Conservation (phyloP, 2,113 vertebrate species). For the Corythornis cristatus region DNA sequence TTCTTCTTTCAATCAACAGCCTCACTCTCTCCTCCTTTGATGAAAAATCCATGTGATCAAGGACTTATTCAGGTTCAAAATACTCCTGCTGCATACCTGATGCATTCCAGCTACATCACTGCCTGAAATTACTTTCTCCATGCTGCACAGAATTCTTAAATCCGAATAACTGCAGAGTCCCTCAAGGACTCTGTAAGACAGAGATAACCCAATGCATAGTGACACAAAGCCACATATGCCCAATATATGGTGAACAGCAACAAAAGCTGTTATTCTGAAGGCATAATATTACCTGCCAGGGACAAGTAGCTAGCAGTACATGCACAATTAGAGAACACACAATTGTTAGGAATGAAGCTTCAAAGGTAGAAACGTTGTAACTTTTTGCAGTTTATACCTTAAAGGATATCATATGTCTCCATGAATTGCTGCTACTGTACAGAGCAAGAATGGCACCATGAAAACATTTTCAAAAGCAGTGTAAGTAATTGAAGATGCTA, state of each 20-base stretch:
- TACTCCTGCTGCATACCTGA: not conserved
- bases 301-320: not conserved
- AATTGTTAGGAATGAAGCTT: not conserved
- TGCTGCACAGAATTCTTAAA: not conserved
- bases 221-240: not conserved
- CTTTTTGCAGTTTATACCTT: not conserved
- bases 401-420: not conserved
- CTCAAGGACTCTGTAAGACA: not conserved
- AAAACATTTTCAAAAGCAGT: not conserved
- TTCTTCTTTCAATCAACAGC: not conserved
- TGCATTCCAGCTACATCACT: not conserved
- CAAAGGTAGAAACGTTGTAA: not conserved
- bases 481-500: not conserved
- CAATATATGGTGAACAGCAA: not conserved
- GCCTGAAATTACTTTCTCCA: not conserved
- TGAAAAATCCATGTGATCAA: not conserved
- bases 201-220: not conserved
- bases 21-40: not conserved
- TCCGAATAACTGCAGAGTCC: not conserved
- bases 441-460: not conserved
- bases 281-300: not conserved
- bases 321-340: not conserved
- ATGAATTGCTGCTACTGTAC: not conserved
- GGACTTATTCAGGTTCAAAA: not conserved
- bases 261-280: not conserved